Conservation (phyloP, 2,888 invertebrate genomes). For the Drosophila histrio region DNA sequence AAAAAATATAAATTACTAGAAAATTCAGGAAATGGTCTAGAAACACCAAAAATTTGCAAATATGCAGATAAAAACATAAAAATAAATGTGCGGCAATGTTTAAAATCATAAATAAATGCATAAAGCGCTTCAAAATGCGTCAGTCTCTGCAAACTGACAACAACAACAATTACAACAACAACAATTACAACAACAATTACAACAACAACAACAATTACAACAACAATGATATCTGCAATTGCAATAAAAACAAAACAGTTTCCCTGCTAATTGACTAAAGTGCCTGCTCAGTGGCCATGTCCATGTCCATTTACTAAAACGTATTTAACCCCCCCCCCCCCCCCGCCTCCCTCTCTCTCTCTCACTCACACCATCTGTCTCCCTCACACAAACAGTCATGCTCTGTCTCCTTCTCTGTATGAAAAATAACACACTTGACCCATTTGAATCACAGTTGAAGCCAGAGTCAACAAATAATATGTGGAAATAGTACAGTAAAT, state of each 20-base stretch:
- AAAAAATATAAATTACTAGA: conserved; percentile 1
- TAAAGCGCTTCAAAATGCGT: conserved; percentile 46
- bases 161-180: not conserved
- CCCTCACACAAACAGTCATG: not conserved
- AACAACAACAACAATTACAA: not conserved
- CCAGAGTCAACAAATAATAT: conserved; percentile 22
- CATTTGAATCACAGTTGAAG: conserved; percentile 50
- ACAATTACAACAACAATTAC: conserved; percentile 11
- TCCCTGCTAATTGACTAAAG: conserved; percentile 72
- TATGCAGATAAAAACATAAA: conserved; percentile 32
- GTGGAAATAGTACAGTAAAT: conserved; percentile 7
- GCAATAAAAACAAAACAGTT: conserved; percentile 56
- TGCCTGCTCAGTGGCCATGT: conserved; percentile 45
- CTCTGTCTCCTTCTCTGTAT: conserved; percentile 11
- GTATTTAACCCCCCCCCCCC: conserved; percentile 4
- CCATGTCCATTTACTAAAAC: conserved; percentile 33
- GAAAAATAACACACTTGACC: conserved; percentile 61
- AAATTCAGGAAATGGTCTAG: conserved; percentile 42
- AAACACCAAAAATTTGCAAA: conserved; percentile 39
- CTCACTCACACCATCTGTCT: not conserved
- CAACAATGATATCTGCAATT: conserved; percentile 5
- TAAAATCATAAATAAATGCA: conserved; percentile 68
- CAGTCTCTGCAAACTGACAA: conserved; percentile 21
- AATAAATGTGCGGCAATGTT: conserved; percentile 25
- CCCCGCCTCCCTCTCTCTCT: not conserved